These are phyloP conservation scores for Drosophila lacteicornis DNA, from an alignment of 1,140 invertebrate species.

Conservation along the genomic window DNA sequence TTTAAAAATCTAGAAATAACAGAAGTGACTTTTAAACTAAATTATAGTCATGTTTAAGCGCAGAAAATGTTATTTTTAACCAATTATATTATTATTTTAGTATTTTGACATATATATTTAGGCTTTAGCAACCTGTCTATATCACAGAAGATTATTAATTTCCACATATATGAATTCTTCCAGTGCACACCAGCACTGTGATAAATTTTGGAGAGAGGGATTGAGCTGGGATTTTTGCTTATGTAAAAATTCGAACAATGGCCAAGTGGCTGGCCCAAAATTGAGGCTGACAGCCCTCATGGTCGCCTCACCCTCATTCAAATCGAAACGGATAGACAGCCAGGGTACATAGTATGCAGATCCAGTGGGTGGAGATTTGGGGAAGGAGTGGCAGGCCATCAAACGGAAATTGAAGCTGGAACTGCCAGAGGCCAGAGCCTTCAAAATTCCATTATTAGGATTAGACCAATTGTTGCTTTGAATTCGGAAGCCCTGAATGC, in stretches of 20 bases:
- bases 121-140: too few relatives aligned
- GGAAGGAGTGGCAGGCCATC: background rate
- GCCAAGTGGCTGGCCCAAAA: conserved; percentile 73
- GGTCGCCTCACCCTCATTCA: conserved; percentile 17
- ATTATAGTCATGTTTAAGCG: background rate
- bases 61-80: too few relatives aligned
- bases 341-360: background rate
- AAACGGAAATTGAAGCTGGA: conserved; percentile 32
- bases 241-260: conserved; percentile 78
- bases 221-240: conserved; percentile 74
- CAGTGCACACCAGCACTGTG: conserved; percentile 12
- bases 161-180: background rate
- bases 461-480: conserved; percentile 66
- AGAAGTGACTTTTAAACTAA: too few relatives aligned
- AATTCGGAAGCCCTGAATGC: conserved; percentile 4
- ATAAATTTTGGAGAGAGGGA: conserved; percentile 18
- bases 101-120: too few relatives aligned
- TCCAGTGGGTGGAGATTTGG: conserved; percentile 8
- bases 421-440: conserved; percentile 32
- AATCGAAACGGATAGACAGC: conserved; percentile 30
- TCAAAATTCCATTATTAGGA: conserved; percentile 72
- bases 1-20: background rate
- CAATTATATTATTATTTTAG: background rate
- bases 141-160: too few relatives aligned
- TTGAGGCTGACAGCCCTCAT: conserved; percentile 71